Percentiles rank a stretch among this genome's conserved stretches.
phyloP scores from a whole-genome alignment of 1,140 invertebrate species.

The Octopus bimaculoides region DNA sequence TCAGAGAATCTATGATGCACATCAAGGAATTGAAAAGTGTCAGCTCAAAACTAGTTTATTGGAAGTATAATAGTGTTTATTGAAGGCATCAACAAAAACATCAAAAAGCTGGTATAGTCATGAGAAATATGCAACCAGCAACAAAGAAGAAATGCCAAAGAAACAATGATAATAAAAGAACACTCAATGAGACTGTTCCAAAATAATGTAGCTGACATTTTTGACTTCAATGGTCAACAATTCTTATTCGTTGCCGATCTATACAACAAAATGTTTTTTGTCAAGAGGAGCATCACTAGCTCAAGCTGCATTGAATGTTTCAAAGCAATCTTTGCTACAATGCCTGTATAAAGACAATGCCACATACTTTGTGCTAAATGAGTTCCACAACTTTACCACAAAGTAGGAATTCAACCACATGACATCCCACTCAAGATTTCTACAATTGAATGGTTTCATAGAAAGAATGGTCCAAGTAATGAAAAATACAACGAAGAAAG shows the following conservation, averaged over 20 bases:
- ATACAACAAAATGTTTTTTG: not conserved
- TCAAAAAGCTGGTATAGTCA: not conserved
- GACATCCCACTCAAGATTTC: not conserved
- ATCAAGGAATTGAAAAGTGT: not conserved
- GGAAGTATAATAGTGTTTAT: not conserved
- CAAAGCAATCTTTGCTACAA: not conserved
- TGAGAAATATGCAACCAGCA: not conserved
- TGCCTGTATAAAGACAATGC: constrained; percentile 4
- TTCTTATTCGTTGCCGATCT: not conserved
- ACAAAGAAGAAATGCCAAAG: not conserved
- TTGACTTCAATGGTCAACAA: not conserved
- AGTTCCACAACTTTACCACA: not conserved
- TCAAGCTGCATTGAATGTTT: not conserved
- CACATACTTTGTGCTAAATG: not conserved
- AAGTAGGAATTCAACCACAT: not conserved
- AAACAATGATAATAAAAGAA: not conserved
- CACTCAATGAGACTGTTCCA: not conserved
- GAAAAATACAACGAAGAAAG: not conserved
- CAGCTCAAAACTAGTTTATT: not conserved
- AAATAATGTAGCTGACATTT: not conserved
- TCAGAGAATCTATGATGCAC: not conserved
- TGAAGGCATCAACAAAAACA: not conserved
- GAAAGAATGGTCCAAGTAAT: not conserved
- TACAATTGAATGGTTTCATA: not conserved
- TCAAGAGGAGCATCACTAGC: not conserved